Conservation (phyloP, 2,888 invertebrate genomes). For the Lamellibrachia satsuma region DNA sequence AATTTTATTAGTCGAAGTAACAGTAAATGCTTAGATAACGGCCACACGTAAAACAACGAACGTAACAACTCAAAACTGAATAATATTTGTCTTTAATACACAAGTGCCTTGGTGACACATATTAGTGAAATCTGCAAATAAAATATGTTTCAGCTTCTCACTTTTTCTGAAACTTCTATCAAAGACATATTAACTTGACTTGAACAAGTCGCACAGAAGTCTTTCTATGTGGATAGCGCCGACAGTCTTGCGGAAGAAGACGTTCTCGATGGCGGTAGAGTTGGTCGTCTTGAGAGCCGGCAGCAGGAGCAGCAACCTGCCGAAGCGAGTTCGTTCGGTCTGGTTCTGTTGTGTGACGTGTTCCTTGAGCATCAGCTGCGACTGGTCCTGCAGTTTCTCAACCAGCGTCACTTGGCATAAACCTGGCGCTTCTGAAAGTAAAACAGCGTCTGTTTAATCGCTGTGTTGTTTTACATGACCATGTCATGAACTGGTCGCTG, state of each 20-base stretch:
- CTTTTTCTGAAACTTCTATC: too few species aligned
- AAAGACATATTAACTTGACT: slow-evolving; percentile 52
- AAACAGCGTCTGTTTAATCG: background rate
- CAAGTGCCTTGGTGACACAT: too few species aligned
- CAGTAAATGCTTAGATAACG: too few species aligned
- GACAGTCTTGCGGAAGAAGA: slow-evolving; percentile 81
- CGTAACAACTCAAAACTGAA: too few species aligned
- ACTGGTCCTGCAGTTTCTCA: slow-evolving; percentile 80
- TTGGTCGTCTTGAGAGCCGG: slow-evolving; percentile 73
- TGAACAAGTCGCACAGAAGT: slow-evolving; percentile 75
- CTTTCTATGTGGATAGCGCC: slow-evolving; percentile 78
- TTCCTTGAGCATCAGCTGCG: slow-evolving; percentile 79
- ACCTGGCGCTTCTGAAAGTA: slow-evolving; percentile 71
- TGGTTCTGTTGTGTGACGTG: slow-evolving; percentile 66
- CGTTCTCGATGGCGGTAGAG: slow-evolving; percentile 71
- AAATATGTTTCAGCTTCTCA: too few species aligned
- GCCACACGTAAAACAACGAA: too few species aligned
- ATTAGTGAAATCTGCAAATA: too few species aligned
- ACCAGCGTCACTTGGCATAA: slow-evolving; percentile 72
- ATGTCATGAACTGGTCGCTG: too few species aligned
- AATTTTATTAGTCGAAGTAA: too few species aligned
- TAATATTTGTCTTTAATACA: too few species aligned
- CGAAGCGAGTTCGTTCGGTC: slow-evolving; percentile 72
- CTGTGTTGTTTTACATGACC: background rate
- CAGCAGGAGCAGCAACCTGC: slow-evolving; percentile 78